Evolutionary conservation across 1,140 invertebrate species (phyloP), one percentile per base, ranked within the genome.

Genomic region (Penaeus chinensis): DNA sequence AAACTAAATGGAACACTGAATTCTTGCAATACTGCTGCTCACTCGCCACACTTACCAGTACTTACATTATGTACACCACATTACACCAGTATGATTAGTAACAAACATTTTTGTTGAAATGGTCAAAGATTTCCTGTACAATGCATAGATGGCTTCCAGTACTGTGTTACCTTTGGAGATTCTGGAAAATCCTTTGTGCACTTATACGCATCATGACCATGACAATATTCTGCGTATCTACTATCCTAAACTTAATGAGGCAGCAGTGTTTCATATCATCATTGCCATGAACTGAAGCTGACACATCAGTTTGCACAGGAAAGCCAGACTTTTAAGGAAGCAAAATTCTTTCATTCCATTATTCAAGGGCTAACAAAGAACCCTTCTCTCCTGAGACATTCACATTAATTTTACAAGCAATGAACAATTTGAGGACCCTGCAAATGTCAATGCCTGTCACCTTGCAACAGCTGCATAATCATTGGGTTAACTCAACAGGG

Each of bases 141-240:
- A 82, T 87, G 86, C 86, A 87, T 87, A 87, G 86, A 87, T 87
- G 71, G 81, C 78, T 85, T 85, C 83, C 83, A 85, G 74, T 69
- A 85, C 71, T 85, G 83, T 85, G 83, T 85, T 85, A 61, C 32
- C 74, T 77, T 42, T 24, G n/a, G 74, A 85, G 69, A 61, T 76
- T 85, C 74, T 78, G 71, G 83, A 78, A 85, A 85, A 85, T 77
- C 74, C 74, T 60, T 85, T 85, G 83, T 85, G 83, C 83, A 85
- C 83, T 83, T 24, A 85, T 85, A 78, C 71, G 61, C 83, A 85
- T 82, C 63, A 85, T 85, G 83, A 85, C 83, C 83, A 85, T 78
- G 83, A 85, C 74, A 85, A 85, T 61, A 37, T 63, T 42, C 24
- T 85, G 74, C 81, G 76, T 74, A 74, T 77, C 83, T 76, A 78